These are phyloP conservation scores for Stenurella melanura DNA, from an alignment of 2,888 invertebrate species.

Conservation along the genomic window DNA sequence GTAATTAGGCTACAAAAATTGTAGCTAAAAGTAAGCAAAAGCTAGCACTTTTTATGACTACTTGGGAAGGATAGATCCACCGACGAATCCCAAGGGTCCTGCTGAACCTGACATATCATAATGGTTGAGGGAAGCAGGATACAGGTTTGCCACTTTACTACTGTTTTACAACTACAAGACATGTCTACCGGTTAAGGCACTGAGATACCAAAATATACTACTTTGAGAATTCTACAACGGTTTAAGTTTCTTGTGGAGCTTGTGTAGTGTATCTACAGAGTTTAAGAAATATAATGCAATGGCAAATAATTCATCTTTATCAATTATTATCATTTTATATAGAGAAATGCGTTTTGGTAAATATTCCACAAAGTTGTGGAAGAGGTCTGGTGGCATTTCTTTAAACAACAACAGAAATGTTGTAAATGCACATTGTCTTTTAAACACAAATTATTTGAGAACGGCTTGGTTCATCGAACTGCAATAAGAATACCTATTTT, in stretches of 20 bases:
- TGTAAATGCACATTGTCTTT: no score
- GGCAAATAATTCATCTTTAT: no score
- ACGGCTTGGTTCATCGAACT: no score
- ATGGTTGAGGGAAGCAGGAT: background rate
- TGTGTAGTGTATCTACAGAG: background rate
- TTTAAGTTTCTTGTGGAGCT: background rate
- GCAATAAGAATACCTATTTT: no score
- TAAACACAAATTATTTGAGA: no score
- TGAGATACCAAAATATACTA: background rate
- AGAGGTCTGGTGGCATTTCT: no score
- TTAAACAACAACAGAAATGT: no score
- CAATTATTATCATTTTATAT: no score
- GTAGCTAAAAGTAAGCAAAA: background rate
- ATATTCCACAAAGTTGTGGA: no score
- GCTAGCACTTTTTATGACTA: constrained; percentile 21
- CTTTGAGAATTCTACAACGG: background rate
- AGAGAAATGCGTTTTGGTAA: no score
- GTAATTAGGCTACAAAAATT: constrained; percentile 10
- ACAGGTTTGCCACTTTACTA: constrained; percentile 31
- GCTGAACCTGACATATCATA: constrained; percentile 26
- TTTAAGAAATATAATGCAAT: no score
- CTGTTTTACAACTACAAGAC: constrained; percentile 18
- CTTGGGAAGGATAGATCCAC: constrained; percentile 19
- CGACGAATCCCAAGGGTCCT: constrained; percentile 17
- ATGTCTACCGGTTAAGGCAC: background rate